A percentile compares a stretch with the other conserved stretches of the same genome.
Conservation (phyloP, 2,113 vertebrate genomes). For the Eulemur macaco region DNA sequence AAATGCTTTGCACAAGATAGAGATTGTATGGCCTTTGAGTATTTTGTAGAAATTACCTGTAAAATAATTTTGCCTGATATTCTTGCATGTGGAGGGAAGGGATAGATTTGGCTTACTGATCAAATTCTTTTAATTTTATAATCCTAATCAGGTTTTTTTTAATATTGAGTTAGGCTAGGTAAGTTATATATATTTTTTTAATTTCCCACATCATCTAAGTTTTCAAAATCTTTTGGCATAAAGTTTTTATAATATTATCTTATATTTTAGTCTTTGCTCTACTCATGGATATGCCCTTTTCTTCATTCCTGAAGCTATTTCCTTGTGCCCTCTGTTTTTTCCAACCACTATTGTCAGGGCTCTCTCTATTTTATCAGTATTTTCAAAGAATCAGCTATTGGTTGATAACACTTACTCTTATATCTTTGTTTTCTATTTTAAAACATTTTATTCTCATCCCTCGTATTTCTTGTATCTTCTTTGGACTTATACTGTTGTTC, state of each 20-base stretch:
- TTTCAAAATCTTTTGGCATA: conserved; percentile 13
- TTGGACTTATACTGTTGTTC: not conserved
- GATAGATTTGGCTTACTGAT: not conserved
- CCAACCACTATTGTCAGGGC: not conserved
- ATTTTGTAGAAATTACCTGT: not conserved
- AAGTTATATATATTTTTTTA: conserved; percentile 4
- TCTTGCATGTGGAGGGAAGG: not conserved
- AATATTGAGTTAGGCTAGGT: not conserved
- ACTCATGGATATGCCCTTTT: not conserved
- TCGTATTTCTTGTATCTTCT: not conserved
- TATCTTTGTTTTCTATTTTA: not conserved
- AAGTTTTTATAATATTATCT: not conserved
- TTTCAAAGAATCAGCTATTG: not conserved
- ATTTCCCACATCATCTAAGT: not conserved
- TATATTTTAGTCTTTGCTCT: not conserved
- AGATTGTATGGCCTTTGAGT: not conserved
- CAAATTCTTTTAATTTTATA: conserved; percentile 10
- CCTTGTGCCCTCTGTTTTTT: not conserved
- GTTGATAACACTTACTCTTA: not conserved
- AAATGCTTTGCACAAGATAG: not conserved
- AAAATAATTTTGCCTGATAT: conserved; percentile 21
- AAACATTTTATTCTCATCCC: not conserved
- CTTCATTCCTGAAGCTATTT: not conserved
- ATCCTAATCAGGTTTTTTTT: not conserved
- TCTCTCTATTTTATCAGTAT: not conserved